Percentiles rank a stretch among this genome's conserved stretches.
These are phyloP conservation scores for Pogonocherus hispidulus DNA, from an alignment of 2,888 invertebrate genomes.

Conservation along the genomic window DNA sequence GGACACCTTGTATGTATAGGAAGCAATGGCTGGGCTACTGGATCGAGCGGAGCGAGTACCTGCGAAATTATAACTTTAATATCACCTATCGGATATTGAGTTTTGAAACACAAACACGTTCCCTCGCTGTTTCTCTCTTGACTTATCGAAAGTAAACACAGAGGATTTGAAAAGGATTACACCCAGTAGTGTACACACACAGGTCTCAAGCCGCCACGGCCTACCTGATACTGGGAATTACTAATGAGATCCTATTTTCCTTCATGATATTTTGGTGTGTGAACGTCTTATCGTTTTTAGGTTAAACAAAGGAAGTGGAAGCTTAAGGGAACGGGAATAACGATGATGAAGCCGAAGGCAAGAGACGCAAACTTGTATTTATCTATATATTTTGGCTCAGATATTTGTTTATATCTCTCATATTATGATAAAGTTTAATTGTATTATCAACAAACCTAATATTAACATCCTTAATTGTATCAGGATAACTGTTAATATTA, in stretches of 20 bases:
- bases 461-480: no score
- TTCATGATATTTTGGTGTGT: not conserved
- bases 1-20: no score
- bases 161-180: constrained; percentile 44
- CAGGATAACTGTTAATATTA: no score
- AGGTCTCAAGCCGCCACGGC: not conserved
- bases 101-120: constrained; percentile 57
- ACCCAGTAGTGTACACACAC: constrained; percentile 14
- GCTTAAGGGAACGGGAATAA: no score
- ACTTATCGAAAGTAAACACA: constrained; percentile 56
- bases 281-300: no score
- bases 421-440: no score
- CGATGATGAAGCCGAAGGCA: no score
- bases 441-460: no score
- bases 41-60: constrained; percentile 49
- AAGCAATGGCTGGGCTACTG: constrained; percentile 49
- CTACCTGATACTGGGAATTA: constrained; percentile 1
- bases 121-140: constrained; percentile 48
- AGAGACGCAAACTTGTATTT: no score
- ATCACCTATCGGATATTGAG: constrained; percentile 58
- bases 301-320: no score
- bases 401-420: no score
- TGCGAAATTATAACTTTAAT: constrained; percentile 58
- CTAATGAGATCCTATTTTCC: not conserved
- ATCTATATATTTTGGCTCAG: no score